Evolutionary conservation across 1,140 invertebrate species (phyloP), one percentile per base, ranked within the genome.

Genomic region (Cotesia vestalis): DNA sequence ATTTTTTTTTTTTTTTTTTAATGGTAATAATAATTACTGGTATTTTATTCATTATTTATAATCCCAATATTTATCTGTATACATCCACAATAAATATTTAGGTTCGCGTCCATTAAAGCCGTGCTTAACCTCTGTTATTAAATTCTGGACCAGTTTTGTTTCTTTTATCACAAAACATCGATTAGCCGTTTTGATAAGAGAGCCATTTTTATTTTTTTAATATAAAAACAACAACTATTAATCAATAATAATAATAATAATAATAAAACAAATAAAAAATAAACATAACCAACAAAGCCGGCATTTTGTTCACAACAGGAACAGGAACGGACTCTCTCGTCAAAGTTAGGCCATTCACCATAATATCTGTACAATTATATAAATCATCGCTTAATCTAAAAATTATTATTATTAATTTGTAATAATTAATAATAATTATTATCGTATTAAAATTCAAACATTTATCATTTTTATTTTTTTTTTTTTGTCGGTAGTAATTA

Each of bases 391-490:
- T 27, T 27, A 27, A 27, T 1, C 27, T 86, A 85, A 85, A 86
- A 86, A 85, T 85, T 55, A 66, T 86, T 80, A 82, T 82, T 11
- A 40, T 40, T 8, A 8, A 76, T 84, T 81, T 85, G 79, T 85
- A 86, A 86, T 81, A 78, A 59, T 71, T 82, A 86, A 71, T 83
- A 81, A 78, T 85, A 80, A 85, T 87, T 86, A 86, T 87, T 87
- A 86, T 87, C 83, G 80, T 84, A 86, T 85, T 86, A 87, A 86
- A 86, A 86, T 87, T 85, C 83, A 86, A 87, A 87, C 81, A 83
- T 35, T 66, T 53, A 51, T 52, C 46, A 34, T 62, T 36, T 27
- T 34, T 11, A 4, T 20, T 62, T 11, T 4, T 46, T n/a, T n/a
- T n/a, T 55, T 46, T 17, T 17, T 17, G 17, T 17, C 1, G 17